These are phyloP conservation scores for Camarhynchus parvulus DNA, from an alignment of 2,113 vertebrate species.

Conservation along the genomic window DNA sequence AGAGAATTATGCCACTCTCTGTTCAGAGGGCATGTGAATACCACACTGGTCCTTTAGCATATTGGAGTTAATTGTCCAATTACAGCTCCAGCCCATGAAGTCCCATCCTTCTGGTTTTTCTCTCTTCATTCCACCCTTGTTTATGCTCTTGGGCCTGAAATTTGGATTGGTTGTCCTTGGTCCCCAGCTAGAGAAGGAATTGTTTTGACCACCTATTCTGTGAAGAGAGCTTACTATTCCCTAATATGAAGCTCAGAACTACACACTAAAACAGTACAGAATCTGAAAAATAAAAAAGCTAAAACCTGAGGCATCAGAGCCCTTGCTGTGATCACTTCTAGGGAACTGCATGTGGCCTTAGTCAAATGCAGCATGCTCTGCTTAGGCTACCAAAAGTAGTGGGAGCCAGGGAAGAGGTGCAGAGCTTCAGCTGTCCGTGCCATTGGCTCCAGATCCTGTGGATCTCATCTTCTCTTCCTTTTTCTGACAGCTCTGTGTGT, in stretches of 20 bases:
- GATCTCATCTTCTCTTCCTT: not conserved
- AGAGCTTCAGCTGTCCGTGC: not conserved
- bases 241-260: not conserved
- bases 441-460: not conserved
- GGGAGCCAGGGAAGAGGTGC: not conserved
- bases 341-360: not conserved
- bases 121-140: not conserved
- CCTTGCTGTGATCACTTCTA: not conserved
- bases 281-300: not conserved
- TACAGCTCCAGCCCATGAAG: not conserved
- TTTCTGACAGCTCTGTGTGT: not conserved
- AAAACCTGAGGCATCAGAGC: not conserved
- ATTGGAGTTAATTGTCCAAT: not conserved
- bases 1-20: too few relatives aligned
- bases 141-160: not conserved
- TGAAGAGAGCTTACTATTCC: not conserved
- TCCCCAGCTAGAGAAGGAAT: not conserved
- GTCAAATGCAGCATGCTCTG: not conserved
- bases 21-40: too few relatives aligned
- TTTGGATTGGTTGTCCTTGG: not conserved
- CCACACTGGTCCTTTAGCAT: not conserved
- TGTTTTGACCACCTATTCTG: not conserved
- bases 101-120: not conserved
- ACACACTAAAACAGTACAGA: not conserved
- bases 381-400: not conserved